Evolutionary conservation across 2,113 vertebrate genomes (phyloP), one percentile per base, ranked within the genome.

Genomic region (Acrocephalus kingi): DNA sequence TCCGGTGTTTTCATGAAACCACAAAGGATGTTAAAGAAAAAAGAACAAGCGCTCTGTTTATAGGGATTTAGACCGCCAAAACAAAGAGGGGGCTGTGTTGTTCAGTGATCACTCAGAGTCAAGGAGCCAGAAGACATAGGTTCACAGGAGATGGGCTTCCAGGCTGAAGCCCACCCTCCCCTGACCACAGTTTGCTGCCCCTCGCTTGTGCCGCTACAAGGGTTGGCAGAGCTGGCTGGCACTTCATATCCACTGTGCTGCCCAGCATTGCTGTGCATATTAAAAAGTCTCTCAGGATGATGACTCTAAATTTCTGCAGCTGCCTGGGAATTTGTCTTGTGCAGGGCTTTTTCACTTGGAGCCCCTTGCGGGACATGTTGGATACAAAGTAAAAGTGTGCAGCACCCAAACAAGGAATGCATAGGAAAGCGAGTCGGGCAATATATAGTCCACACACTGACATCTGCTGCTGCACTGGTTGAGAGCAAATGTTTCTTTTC

Each of bases 1-100:
- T 94, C 95, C 90, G 97, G 96, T 22, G 45, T 91, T 96, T 97
- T 96, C 93, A 94, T 96, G 94, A 96, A 96, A 93, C 89, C 84
- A 95, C 94, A 96, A 94, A 95, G 74, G 90, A 79, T 12, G 76
- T 93, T 91, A 96, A 92, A 95, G 94, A 92, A 96, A 88, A 93
- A 96, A 95, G 96, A 96, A 96, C 84, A 97, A 96, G 93, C 1
- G 0, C 93, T 95, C 94, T 95, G 95, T 97, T 97, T 97, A 78
- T 93, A 93, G 85, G 91, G 93, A 96, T 95, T 96, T 93, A 89
- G 72, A 80, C 48, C 3, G 0, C 76, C 88, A 72, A 94, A 94
- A 97, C 96, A 96, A 91, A 97, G 93, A 87, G 67, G 55, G 28
- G 62, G 92, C 79, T 95, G 88, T 96, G 94, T 68, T 92, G 80